These are phyloP conservation scores for Leucopternis melanops DNA, from an alignment of 2,113 vertebrate species.

Conservation along the genomic window DNA sequence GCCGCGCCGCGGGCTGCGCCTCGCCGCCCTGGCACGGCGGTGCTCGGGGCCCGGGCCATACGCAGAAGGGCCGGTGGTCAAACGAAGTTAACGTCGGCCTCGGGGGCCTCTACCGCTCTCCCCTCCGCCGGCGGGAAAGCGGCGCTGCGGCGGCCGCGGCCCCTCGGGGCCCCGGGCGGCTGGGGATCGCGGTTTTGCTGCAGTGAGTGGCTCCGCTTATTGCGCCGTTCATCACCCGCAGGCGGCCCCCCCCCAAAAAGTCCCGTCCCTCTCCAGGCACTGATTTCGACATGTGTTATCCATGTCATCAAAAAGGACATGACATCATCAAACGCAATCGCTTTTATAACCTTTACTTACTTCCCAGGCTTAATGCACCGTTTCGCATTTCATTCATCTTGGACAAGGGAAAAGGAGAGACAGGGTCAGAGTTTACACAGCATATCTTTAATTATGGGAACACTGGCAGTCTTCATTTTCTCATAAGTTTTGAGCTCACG, in stretches of 20 bases:
- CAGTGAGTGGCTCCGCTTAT: background rate
- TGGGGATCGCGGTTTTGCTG: no score
- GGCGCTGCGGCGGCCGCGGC: background rate
- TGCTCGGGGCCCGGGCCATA: background rate
- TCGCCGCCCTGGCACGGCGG: background rate
- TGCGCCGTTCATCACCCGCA: background rate
- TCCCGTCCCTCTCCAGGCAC: background rate
- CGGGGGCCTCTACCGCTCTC: background rate
- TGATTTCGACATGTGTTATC: background rate
- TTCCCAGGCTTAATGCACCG: background rate
- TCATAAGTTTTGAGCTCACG: background rate
- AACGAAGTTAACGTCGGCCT: background rate
- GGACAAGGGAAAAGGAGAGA: background rate
- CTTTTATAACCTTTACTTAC: background rate
- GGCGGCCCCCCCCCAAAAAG: accelerated
- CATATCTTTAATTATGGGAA: background rate
- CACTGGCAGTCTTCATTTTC: background rate
- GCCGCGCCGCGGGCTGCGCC: background rate
- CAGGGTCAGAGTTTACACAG: background rate
- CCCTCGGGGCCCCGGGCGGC: no score
- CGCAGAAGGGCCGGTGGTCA: background rate
- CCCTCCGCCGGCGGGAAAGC: no score
- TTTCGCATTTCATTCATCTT: background rate
- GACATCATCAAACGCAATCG: background rate
- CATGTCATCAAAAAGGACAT: background rate